A percentile compares a stretch with the other conserved stretches of the same genome.
Evolutionary conservation across 2,797 vertebrate genomes (phyloP).

Genomic region (Gobionotothen gibberifrons): DNA sequence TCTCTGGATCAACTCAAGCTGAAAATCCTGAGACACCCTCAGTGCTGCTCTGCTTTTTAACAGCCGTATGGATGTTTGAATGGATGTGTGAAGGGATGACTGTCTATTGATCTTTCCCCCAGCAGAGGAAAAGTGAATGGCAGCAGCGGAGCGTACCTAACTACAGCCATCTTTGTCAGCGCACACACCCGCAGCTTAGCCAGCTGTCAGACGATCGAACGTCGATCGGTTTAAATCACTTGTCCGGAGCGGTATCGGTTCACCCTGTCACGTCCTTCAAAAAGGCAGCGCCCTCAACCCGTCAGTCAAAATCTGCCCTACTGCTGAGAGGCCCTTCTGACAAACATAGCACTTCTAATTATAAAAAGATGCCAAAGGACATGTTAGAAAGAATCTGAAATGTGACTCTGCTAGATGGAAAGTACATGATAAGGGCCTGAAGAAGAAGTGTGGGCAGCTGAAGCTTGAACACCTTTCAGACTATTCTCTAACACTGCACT

Average conservation of each 20-base stretch:
- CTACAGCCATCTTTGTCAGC: constrained; percentile 24
- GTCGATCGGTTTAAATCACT: constrained; percentile 52
- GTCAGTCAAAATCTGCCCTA: constrained; percentile 8
- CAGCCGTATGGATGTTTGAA: constrained; percentile 12
- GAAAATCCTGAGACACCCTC: constrained; percentile 13
- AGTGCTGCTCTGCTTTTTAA: constrained; percentile 23
- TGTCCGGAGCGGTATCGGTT: constrained; percentile 31
- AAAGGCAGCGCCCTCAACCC: constrained; percentile 9
- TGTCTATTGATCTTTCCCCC: constrained; percentile 44
- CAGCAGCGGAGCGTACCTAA: constrained; percentile 47
- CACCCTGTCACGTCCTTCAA: constrained; percentile 51
- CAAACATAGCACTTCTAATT: constrained; percentile 42
- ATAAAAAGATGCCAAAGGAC: constrained; percentile 49
- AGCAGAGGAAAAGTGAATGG: constrained; percentile 32
- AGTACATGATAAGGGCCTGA: constrained; percentile 8
- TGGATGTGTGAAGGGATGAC: constrained; percentile 26
- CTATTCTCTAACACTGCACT: neutral
- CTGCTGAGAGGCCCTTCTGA: constrained; percentile 29
- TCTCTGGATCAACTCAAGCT: constrained; percentile 18
- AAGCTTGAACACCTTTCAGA: neutral
- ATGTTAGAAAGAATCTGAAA: constrained; percentile 45
- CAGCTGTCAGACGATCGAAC: constrained; percentile 47
- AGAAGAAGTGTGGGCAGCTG: constrained; percentile 1
- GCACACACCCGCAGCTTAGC: constrained; percentile 19
- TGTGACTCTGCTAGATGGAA: constrained; percentile 11